A percentile compares a stretch with the other conserved stretches of the same genome.
Evolutionary conservation across 2,797 vertebrate species (phyloP).

Genomic region (Pseudochaenichthys georgianus): DNA sequence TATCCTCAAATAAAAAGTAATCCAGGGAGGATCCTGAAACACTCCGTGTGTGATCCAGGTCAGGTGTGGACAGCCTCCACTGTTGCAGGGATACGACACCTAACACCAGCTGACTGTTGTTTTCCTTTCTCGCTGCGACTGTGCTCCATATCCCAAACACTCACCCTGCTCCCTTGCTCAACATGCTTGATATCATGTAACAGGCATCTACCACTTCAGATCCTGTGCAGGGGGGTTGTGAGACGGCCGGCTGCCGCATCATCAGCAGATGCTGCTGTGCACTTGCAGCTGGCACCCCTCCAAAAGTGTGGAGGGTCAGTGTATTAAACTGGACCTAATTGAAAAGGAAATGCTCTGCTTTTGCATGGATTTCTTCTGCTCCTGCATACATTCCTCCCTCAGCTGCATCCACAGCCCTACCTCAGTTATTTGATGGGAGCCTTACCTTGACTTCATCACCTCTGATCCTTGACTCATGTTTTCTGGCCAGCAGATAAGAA

Average conservation of each 20-base stretch:
- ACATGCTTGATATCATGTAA: constrained; percentile 91
- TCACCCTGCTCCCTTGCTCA: constrained; percentile 78
- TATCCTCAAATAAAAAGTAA: constrained; percentile 73
- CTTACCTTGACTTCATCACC: constrained; percentile 66
- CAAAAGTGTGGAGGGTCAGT: constrained; percentile 61
- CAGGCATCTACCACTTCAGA: constrained; percentile 90
- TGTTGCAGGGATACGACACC: constrained; percentile 60
- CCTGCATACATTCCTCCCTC: constrained; percentile 28
- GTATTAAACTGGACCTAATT: constrained; percentile 63
- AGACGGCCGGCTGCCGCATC: constrained; percentile 75
- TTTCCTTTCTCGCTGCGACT: constrained; percentile 59
- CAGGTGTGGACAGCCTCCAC: constrained; percentile 66
- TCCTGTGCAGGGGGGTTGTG: constrained; percentile 69
- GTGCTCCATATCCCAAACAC: constrained; percentile 78
- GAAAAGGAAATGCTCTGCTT: constrained; percentile 73
- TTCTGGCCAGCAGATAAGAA: constrained; percentile 54
- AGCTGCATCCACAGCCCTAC: constrained; percentile 22
- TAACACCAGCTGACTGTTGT: constrained; percentile 68
- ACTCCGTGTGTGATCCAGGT: constrained; percentile 61
- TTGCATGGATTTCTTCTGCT: constrained; percentile 44
- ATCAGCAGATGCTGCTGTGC: constrained; percentile 69
- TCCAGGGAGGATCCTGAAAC: constrained; percentile 62
- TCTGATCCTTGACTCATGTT: constrained; percentile 64
- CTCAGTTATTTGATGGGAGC: constrained; percentile 30
- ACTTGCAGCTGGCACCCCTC: constrained; percentile 65